phyloP scores from a whole-genome alignment of 2,888 invertebrate genomes.

The Scaeva pyrastri region DNA sequence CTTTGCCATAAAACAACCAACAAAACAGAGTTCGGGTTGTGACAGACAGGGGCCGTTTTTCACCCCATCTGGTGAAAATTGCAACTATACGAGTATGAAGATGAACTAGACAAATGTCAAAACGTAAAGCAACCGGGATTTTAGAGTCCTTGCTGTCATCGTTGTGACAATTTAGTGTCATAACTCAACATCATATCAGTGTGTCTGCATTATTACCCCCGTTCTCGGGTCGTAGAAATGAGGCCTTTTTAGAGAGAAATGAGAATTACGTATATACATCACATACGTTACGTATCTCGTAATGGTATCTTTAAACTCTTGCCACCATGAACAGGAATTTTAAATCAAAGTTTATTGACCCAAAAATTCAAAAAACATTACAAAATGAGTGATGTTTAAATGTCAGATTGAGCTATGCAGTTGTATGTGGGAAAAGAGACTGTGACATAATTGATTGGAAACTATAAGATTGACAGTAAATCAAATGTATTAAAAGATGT shows the following conservation, averaged over 20 bases:
- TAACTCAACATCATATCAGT: constrained; percentile 33
- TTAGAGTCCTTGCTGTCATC: constrained; percentile 9
- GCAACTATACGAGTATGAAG: no score
- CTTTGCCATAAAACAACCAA: constrained; percentile 40
- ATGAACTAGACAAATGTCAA: constrained; percentile 52
- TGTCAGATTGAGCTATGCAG: not conserved
- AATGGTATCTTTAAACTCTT: not conserved
- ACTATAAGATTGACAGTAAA: no score
- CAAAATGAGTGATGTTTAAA: not conserved
- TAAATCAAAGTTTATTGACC: constrained; percentile 43
- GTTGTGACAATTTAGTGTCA: constrained; percentile 43
- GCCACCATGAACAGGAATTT: not conserved
- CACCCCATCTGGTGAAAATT: constrained; percentile 22
- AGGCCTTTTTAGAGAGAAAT: not conserved
- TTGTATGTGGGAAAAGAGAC: not conserved
- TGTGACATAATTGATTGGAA: no score
- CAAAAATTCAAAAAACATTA: not conserved
- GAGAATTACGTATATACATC: not conserved
- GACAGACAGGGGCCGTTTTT: constrained; percentile 1
- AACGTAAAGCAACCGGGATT: constrained; percentile 36
- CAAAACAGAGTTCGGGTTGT: not conserved
- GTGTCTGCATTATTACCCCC: not conserved
- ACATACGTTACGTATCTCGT: not conserved
- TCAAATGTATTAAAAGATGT: no score
- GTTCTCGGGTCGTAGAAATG: not conserved